Evolutionary conservation across 1,140 invertebrate species (phyloP), one percentile per base, ranked within the genome.

Genomic region (Drosophila littoralis): DNA sequence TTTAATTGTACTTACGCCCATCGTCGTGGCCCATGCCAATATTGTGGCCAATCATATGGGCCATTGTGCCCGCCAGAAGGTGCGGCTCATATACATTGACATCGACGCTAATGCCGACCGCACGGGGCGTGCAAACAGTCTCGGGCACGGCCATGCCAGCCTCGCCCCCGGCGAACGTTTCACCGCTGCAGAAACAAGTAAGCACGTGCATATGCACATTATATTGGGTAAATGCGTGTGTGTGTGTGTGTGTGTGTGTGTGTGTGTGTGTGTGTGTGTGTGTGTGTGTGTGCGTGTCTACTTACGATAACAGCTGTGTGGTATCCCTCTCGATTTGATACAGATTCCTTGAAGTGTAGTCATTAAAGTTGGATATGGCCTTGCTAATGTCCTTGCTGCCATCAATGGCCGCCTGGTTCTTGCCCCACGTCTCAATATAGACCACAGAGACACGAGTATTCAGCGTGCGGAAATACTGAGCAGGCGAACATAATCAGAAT

Each of bases 41-140:
- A 92, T 98, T 99, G 88, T 99, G 98, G 13, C 98, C 98, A 80
- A 98, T 97, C 97, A 98, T 98, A 92, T 99, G 98, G 9, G 97
- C 97, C 95, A 99, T 96, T 12, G 97, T 98, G 8, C 97, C 97
- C 1, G 97, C 98, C 13, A 98, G 93, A 12, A 99, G 95, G 93
- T 99, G 98, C 1, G 97, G 97, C 92, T 99, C 97, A 92, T 98
- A 98, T 1, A 97, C 95, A 92, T 97, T 98, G 38, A 97, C 95
- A 93, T 98, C 97, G 78, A 97, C 96, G 83, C 96, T 98, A 77
- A 99, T 97, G 66, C 97, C 98, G 2, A 98, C 96, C 1, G 98
- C 96, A 92, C 97, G 97, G 5, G 95, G 93, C 12, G 97, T 98
- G 93, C 98, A 99, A 65, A 99, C 96, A 6, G 96, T 97, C 75